These are phyloP conservation scores for Andrena haemorrhoa DNA, from an alignment of 2,888 invertebrate genomes.

Conservation along the genomic window DNA sequence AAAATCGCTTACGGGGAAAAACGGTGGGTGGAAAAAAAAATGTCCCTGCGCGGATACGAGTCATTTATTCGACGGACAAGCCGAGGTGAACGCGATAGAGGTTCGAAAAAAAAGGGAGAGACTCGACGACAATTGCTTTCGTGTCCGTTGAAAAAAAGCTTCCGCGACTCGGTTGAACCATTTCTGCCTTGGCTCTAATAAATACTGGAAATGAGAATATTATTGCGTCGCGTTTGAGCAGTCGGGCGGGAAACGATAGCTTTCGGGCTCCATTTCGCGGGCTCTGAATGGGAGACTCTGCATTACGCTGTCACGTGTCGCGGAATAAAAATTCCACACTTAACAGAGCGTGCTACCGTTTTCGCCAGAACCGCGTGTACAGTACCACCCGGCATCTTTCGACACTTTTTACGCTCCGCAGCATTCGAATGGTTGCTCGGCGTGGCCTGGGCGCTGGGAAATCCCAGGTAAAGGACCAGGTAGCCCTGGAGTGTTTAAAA, in stretches of 20 bases:
- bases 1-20: constrained; percentile 42
- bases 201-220: too few species aligned
- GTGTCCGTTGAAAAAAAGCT: too few species aligned
- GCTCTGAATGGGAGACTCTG: background rate
- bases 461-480: background rate
- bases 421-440: background rate
- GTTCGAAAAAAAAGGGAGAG: too few species aligned
- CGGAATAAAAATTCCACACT: background rate
- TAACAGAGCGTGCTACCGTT: background rate
- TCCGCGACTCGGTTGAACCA: too few species aligned
- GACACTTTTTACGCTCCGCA: background rate
- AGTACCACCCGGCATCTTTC: background rate
- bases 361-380: background rate
- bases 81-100: too few species aligned
- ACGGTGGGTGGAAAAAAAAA: background rate
- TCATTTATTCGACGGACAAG: too few species aligned
- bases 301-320: background rate
- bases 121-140: too few species aligned
- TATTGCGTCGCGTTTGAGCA: too few species aligned
- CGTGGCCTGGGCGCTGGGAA: background rate
- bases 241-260: too few species aligned
- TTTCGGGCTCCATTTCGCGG: too few species aligned
- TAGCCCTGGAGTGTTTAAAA: background rate
- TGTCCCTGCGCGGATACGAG: background rate
- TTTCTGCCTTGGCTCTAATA: too few species aligned